These are phyloP conservation scores for Hypolimnas misippus DNA, from an alignment of 2,888 invertebrate species.

Conservation along the genomic window DNA sequence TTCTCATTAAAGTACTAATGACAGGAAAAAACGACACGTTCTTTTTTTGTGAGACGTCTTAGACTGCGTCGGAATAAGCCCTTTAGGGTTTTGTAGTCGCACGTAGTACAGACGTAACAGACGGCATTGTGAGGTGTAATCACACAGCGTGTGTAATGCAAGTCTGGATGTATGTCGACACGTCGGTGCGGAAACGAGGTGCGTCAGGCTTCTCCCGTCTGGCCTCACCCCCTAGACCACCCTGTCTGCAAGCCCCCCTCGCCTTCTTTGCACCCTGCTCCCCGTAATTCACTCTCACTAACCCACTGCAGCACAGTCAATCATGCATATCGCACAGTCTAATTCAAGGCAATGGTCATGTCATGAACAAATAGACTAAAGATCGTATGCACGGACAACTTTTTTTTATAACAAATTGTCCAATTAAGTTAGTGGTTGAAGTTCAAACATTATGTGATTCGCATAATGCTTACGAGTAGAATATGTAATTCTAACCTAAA, in stretches of 20 bases:
- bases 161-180: conserved; percentile 60
- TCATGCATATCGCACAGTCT: conserved; percentile 74
- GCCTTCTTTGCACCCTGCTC: conserved; percentile 48
- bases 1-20: conserved; percentile 19
- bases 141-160: conserved; percentile 55
- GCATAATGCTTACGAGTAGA: neutral
- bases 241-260: conserved; percentile 70
- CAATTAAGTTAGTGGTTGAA: neutral
- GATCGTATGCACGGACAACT: neutral
- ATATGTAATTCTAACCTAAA: too few relatives aligned
- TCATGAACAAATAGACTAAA: conserved; percentile 25
- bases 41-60: conserved; percentile 30
- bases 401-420: neutral
- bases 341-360: conserved; percentile 68
- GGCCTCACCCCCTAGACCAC: conserved; percentile 72
- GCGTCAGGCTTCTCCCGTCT: conserved; percentile 80
- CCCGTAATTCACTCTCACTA: conserved; percentile 83
- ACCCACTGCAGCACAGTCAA: conserved; percentile 82
- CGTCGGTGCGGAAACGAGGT: conserved; percentile 75
- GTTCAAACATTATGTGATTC: neutral
- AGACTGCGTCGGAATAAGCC: conserved; percentile 38
- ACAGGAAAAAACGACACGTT: conserved; percentile 18
- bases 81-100: conserved; percentile 44
- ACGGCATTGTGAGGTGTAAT: conserved; percentile 62
- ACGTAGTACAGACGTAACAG: conserved; percentile 51